Evolutionary conservation across 2,113 vertebrate genomes (phyloP), one percentile per base, ranked within the genome.

Genomic region (Embiotoca jacksoni): DNA sequence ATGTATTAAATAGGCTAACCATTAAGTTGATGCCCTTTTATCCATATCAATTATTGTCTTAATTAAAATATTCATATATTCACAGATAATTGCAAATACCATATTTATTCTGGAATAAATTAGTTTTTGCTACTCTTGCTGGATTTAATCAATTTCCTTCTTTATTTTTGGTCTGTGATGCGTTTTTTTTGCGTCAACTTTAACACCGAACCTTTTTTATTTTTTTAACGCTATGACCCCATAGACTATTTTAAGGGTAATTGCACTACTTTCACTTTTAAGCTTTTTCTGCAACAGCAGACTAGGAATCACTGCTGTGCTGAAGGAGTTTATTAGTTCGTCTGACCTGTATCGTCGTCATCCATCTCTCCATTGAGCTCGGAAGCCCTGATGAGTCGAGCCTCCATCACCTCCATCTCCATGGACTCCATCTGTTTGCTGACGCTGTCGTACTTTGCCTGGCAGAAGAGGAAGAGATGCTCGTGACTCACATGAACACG

Each of bases 341-440:
- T 49, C 90, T 87, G 57, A 97, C 98, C 97, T 47, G 97, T 85
- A 52, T 97, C 97, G 0, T 97, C 97, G 15, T 97, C 97, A 0
- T 98, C 97, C n/a, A 97, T 92, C 78, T 98, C 97, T 37, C 97
- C 97, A 0, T 98, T 99, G 85, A 99, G 95, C 77, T 99, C 98
- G 0, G 98, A 96, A 0, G 98, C 98, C n/a, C 96, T 94, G 81
- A 99, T 97, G 80, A 99, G 97, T 47, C 97, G 94, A 70, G 98
- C 96, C 82, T 99, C 98, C 97, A 99, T 98, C 92, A 99, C 98
- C 70, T 99, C 98, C 96, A 99, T 96, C 89, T 99, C 98, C 97
- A 99, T 98, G 0, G 95, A 96, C 72, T 98, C 97, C 97, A 95
- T 97, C 84, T 98, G 96, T 82, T 99, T 99, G 89, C 96, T 98